Evolutionary conservation across 1,140 invertebrate species (phyloP).

Genomic region (Marisa cornuarietis): DNA sequence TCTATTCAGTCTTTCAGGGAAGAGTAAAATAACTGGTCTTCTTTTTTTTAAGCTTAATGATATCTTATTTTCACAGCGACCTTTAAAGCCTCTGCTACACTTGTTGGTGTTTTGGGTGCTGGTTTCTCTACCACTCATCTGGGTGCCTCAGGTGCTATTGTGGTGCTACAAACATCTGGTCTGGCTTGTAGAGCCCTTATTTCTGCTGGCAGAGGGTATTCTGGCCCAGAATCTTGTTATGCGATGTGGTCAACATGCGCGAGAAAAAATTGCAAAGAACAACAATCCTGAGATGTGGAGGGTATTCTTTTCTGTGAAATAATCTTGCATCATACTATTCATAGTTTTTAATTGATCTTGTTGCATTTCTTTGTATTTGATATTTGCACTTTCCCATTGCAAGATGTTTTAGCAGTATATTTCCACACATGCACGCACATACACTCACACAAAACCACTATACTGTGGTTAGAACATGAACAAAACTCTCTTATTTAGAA

Average conservation of each 20-base stretch:
- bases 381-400: too few species aligned
- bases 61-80: constrained; percentile 30
- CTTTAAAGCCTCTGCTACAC: constrained; percentile 38
- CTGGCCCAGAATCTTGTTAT: constrained; percentile 42
- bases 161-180: constrained; percentile 43
- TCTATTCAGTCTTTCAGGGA: too few species aligned
- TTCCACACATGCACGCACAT: too few species aligned
- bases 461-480: too few species aligned
- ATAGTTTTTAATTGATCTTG: too few species aligned
- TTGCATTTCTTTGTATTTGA: too few species aligned
- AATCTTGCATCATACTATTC: too few species aligned
- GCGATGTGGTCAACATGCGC: constrained; percentile 36
- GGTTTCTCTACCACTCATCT: constrained; percentile 37
- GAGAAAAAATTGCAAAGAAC: constrained; percentile 38
- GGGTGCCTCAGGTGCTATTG: constrained; percentile 39
- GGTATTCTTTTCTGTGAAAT: constrained; percentile 6
- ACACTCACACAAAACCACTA: too few species aligned
- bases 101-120: constrained; percentile 29
- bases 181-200: constrained; percentile 39
- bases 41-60: neutral
- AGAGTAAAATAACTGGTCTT: too few species aligned
- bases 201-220: constrained; percentile 40
- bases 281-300: constrained; percentile 21
- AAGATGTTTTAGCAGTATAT: too few species aligned
- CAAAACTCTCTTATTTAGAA: too few species aligned